Conservation (phyloP, 2,797 vertebrate genomes). For the Phalanger gymnotis region DNA sequence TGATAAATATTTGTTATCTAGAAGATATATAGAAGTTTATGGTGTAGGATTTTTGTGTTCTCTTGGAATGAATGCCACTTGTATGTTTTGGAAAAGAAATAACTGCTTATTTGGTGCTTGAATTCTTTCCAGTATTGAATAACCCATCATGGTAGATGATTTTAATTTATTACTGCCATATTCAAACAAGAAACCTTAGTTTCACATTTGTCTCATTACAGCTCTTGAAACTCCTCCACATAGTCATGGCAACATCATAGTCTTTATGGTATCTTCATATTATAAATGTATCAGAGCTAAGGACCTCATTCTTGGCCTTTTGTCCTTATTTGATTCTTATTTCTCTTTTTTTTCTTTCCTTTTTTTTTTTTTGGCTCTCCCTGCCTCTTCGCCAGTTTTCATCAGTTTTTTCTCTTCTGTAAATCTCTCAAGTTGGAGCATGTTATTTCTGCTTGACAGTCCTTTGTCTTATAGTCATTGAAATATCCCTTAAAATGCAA, state of each 20-base stretch:
- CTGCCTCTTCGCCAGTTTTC: background rate
- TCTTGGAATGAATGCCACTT: background rate
- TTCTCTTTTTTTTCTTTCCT: too few relatives aligned
- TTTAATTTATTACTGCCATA: background rate
- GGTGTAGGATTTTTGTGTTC: background rate
- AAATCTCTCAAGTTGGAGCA: background rate
- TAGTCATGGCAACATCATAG: background rate
- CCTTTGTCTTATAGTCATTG: background rate
- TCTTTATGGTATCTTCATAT: background rate
- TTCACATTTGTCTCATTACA: background rate
- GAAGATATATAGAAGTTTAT: background rate
- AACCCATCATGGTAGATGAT: background rate
- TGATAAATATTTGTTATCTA: background rate
- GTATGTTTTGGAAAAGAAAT: background rate
- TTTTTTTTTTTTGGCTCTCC: too few relatives aligned
- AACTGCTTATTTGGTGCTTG: background rate
- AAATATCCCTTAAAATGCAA: background rate
- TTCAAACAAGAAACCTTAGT: background rate
- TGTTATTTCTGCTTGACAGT: background rate
- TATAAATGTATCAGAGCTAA: background rate
- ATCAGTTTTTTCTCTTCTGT: background rate
- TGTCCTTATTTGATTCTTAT: background rate
- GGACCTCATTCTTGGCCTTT: background rate
- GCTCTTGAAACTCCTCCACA: background rate
- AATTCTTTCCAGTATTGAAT: background rate